Base-by-base conservation (phyloP, 2,113 vertebrate genomes). In the Microtus montanus region DNA sequence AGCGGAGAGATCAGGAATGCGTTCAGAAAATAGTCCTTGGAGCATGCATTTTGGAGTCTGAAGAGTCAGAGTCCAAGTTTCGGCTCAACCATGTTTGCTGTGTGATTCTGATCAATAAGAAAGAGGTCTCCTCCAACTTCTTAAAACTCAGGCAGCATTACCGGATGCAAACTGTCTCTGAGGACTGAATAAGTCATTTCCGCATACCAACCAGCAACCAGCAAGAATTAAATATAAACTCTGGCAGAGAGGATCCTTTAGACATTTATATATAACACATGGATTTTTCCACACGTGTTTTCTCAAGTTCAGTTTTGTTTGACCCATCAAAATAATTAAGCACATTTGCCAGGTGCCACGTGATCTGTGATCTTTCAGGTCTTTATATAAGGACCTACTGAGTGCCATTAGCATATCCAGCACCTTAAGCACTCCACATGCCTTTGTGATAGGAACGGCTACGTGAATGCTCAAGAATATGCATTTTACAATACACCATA, bases 121-220 rank as follows among this genome's bases (percentile, higher is more conserved):
- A 33, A 80, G 86, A 68, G 92, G 89, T 2, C 12, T 26, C 71
- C 41, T 38, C 83, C 87, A 71, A 52, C 44, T 70, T 75, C 38
- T 58, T 90, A 75, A 85, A 80, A 70, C 3, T 33, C 13, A 38
- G 92, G 58, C 35, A 73, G 61, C 44, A 91, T 30, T 73, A 64
- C 22, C 44, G 19, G 47, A 86, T 7, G 64, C 70, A 68, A 70
- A 89, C 11, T 20, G 77, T 19, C 68, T 91, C 80, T 77, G 87
- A 83, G 17, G 20, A 95, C 90, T 86, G 78, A 74, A 91, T 89
- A 66, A 94, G 93, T 71, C n/a, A 79, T 3, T 41, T 41, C 68
- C 68, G n/a, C 35, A 33, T 20, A 88, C 52, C 30, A 26, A 73
- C 14, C 15, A 61, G 80, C 15, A 85, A 47, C 80, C 0, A 92